Conservation (phyloP, 2,113 vertebrate species). For the Bambusicola thoracicus region DNA sequence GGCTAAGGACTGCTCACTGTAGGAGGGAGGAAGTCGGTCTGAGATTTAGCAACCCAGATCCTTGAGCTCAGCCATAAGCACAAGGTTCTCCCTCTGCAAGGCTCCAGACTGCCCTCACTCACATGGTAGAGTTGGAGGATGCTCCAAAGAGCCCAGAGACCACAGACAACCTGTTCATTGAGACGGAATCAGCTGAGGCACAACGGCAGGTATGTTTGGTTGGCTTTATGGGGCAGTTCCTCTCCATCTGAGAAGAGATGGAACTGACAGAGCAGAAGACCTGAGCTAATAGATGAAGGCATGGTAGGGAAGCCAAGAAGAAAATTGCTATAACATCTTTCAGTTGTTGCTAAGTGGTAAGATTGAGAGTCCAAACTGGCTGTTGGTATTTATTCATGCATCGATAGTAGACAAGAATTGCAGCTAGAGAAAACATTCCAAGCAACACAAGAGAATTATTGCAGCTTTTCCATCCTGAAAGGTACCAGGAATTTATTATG, state of each 20-base stretch:
- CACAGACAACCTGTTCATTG: not conserved
- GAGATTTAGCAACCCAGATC: not conserved
- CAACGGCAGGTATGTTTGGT: not conserved
- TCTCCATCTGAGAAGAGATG: not conserved
- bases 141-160: not conserved
- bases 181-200: not conserved
- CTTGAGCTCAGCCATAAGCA: not conserved
- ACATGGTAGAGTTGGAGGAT: not conserved
- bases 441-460: not conserved
- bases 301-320: not conserved
- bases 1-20: not conserved
- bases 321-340: not conserved
- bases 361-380: not conserved
- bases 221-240: too few relatives aligned
- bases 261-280: not conserved
- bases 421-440: not conserved
- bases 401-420: not conserved
- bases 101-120: not conserved
- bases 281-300: not conserved
- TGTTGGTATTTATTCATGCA: not conserved
- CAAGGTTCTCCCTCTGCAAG: rapidly evolving
- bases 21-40: not conserved
- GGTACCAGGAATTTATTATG: not conserved
- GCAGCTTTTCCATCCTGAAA: not conserved
- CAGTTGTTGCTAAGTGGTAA: not conserved